Evolutionary conservation across 2,113 vertebrate species (phyloP), one percentile per base, ranked within the genome.

Genomic region (Eupsittula cactorum): DNA sequence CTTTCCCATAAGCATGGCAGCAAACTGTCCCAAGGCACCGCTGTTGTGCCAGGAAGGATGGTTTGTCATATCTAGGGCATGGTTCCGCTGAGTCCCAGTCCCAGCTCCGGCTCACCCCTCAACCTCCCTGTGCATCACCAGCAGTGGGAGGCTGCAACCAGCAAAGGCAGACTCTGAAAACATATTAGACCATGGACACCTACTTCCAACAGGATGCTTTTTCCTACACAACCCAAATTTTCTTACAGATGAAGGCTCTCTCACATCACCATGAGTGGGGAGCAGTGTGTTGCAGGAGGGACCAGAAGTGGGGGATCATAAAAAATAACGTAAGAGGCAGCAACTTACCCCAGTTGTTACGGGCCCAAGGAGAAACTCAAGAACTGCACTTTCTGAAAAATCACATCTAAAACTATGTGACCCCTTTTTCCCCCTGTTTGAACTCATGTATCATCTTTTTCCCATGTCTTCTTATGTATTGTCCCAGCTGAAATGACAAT

Each of bases 271-370:
- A 2, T 7, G 21, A 39, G 7, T 39, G 52, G 44, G 50, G 39
- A 91, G 13, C 0, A 5, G n/a, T 4, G 1, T n/a, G 76, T 31
- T 87, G 44, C 81, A 64, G 74, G 1, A 1, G 29, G 46, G 65
- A 68, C 42, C 18, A 80, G 65, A 92, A 64, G 3, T 5, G 5
- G 7, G 20, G 7, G 24, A 44, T 35, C 1, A 3, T 0, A 0
- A 55, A 33, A 16, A 55, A 41, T 24, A 78, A 44, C 16, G 23
- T 29, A 55, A 65, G 57, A 74, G 65, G 17, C 47, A 87, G 77
- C 21, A 92, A 52, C 28, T 37, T 9, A 10, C 11, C 13, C n/a
- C 39, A 31, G 23, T 42, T 53, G 12, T 47, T 49, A 67, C 12
- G 3, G 25, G 15, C 17, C 49, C 19, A 41, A 69, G 28, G 12